Evolutionary conservation across 2,888 invertebrate genomes (phyloP), one percentile per base, ranked within the genome.

Genomic region (Spisula solida): DNA sequence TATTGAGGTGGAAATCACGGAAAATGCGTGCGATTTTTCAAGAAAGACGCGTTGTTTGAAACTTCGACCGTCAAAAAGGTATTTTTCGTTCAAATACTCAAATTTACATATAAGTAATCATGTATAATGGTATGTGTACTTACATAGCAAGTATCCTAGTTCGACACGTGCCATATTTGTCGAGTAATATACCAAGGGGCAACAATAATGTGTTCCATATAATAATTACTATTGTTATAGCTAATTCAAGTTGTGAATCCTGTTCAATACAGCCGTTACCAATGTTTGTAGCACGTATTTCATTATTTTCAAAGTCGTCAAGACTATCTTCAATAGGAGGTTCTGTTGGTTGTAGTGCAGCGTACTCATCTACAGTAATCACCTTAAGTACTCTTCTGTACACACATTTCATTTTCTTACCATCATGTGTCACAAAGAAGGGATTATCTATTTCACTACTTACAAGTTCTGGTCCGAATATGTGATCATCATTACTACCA

Each of bases 111-210:
- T n/a, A n/a, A n/a, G n/a, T n/a, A n/a, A n/a, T n/a, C n/a, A n/a
- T n/a, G n/a, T n/a, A n/a, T n/a, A n/a, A n/a, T n/a, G n/a, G n/a
- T n/a, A n/a, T n/a, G n/a, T n/a, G 29, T 85, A 86, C 86, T 82
- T 78, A 86, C 95, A 95, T 94, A 0, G 94, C 93, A 10, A 95
- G 81, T 0, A 95, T 93, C 8, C 95, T 90, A 12, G 94, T 94
- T 31, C 94, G 88, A 12, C 94, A 94, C 2, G 95, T 95, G 12
- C 95, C 95, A 82, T 94, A 94, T 79, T 89, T 93, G 88, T 95
- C 95, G 66, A 93, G 90, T 86, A 95, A 94, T 75, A 93, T 88
- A 29, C 95, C 95, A 0, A 94, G 48, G 0, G 95, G 94, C 47
- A 95, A 84, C 60, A 94, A 90, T 31, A 95, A 87, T 0, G 93